Percentiles rank a stretch among this genome's conserved stretches.
phyloP scores from a whole-genome alignment of 2,797 vertebrate genomes.

The Zalophus californianus region DNA sequence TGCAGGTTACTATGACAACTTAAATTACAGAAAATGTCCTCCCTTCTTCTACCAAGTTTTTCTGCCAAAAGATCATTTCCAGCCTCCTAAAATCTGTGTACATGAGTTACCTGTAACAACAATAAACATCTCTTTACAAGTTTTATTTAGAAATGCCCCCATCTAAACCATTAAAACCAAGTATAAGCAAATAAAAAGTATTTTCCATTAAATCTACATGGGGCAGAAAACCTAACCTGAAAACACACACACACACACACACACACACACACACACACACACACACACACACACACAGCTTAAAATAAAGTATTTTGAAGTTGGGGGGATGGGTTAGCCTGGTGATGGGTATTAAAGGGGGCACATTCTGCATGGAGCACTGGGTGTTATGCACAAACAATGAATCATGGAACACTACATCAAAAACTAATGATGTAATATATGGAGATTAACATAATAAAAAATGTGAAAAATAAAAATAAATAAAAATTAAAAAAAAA shows the following conservation, averaged over 20 bases:
- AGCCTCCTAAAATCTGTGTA: constrained; percentile 35
- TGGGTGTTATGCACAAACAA: too few species aligned
- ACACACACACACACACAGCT: background rate
- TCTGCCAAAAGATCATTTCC: background rate
- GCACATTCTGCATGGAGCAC: too few species aligned
- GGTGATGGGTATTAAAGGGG: too few species aligned
- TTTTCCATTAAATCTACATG: constrained; percentile 6
- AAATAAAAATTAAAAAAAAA: too few species aligned
- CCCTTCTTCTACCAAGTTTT: constrained; percentile 75
- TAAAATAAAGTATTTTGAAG: background rate
- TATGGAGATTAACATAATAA: too few species aligned
- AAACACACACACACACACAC: background rate
- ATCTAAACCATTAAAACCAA: background rate
- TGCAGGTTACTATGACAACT: constrained; percentile 85
- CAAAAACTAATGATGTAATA: too few species aligned
- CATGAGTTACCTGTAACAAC: constrained; percentile 18
- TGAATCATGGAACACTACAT: too few species aligned
- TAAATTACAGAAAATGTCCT: constrained; percentile 86
- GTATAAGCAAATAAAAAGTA: constrained; percentile 49
- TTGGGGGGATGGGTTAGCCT: too few species aligned
- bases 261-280: background rate
- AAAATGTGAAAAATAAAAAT: too few species aligned
- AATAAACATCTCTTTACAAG: background rate
- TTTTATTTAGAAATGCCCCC: constrained; percentile 55
- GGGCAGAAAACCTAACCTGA: background rate